phyloP scores from a whole-genome alignment of 2,797 vertebrate genomes.

The Trachops cirrhosus region DNA sequence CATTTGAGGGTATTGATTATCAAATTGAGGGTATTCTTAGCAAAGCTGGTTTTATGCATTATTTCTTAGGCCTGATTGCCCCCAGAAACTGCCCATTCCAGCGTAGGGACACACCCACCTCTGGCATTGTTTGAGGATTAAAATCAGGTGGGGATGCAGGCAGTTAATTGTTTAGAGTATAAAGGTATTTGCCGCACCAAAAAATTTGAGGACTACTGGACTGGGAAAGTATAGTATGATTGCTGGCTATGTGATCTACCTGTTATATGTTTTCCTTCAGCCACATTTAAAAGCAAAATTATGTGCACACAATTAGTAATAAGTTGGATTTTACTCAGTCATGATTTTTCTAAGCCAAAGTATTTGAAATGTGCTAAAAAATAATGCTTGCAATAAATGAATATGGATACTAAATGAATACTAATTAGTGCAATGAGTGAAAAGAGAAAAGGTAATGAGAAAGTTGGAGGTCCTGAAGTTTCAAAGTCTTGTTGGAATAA shows the following conservation, averaged over 20 bases:
- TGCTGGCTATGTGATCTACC: not conserved
- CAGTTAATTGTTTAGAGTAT: not conserved
- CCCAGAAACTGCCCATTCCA: too few species aligned
- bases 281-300: not conserved
- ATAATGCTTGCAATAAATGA: not conserved
- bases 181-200: not conserved
- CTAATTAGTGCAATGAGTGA: not conserved
- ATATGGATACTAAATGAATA: not conserved
- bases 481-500: not conserved
- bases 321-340: not conserved
- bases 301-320: not conserved
- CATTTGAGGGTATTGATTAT: too few species aligned
- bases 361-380: not conserved
- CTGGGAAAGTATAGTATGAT: not conserved
- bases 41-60: too few species aligned
- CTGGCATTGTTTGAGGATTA: too few species aligned
- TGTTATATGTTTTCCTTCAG: not conserved
- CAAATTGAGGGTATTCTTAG: too few species aligned
- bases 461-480: not conserved
- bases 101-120: too few species aligned
- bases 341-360: not conserved
- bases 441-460: not conserved
- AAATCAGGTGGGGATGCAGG: too few species aligned
- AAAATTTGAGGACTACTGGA: not conserved
- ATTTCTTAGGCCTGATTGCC: too few species aligned